Evolutionary conservation across 2,113 vertebrate species (phyloP), one percentile per base, ranked within the genome.

Genomic region (Chitala chitala): DNA sequence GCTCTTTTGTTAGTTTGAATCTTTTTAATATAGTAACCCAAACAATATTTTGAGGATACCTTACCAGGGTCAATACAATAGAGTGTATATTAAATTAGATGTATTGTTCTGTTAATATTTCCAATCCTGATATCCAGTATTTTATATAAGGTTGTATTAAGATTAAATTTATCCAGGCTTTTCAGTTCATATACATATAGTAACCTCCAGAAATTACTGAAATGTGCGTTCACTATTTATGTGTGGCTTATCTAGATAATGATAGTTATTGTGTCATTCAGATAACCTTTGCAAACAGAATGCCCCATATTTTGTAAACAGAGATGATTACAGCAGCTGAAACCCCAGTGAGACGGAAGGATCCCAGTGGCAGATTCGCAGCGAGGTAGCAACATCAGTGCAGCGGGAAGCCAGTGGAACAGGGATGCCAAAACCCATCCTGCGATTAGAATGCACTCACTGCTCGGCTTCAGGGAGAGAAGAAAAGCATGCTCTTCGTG

Each of bases 231-330:
- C 22, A 15, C 65, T 44, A 48, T 48, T 40, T 68, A 46, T 48
- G 48, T n/a, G 29, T 20, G 31, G 65, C 65, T 48, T 69, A 64
- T 53, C 64, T 70, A 53, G 46, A n/a, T 70, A 70, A 70, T 70
- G 68, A 53, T 58, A 17, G 20, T 22, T 73, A 33, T 61, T 44
- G 48, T 17, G 33, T 68, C 50, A 42, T 36, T 55, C 36, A 48
- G 58, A 74, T n/a, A 77, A 73, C 70, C 58, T 64, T 74, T 48
- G 63, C 50, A 64, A 71, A 76, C 53, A 73, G 70, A 80, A 74
- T 29, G 9, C 6, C 22, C 48, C 24, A 53, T 71, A 55, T 71
- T 71, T 75, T 13, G 69, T 59, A 74, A 73, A 76, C 33, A 77
- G 50, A 78, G 20, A 48, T 50, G 56, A 77, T 71, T 66, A 71